Conservation (phyloP, 2,113 vertebrate genomes). For the Lucifuga dentata region DNA sequence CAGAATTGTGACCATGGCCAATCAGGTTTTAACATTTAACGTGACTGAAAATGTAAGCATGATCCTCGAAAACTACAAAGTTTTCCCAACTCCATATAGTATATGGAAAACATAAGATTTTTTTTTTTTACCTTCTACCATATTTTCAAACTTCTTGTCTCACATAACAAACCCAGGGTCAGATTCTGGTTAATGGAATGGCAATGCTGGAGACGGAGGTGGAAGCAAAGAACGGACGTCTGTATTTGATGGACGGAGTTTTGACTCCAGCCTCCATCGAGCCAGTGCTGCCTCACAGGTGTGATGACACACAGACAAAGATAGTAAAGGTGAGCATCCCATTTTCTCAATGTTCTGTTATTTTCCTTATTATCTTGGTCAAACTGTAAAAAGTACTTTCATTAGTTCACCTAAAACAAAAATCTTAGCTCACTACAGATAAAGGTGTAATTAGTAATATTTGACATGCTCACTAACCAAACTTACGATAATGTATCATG, state of each 20-base stretch:
- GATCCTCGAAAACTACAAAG: no score
- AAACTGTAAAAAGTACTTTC: no score
- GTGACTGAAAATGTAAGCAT: conserved; percentile 85
- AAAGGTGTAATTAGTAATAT: no score
- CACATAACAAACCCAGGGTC: conserved; percentile 81
- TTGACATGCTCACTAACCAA: no score
- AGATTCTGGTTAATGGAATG: conserved; percentile 84
- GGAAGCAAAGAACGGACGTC: conserved; percentile 87
- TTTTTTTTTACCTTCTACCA: no score
- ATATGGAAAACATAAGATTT: no score
- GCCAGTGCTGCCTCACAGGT: conserved; percentile 90
- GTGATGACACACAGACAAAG: conserved; percentile 81
- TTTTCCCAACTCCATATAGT: no score
- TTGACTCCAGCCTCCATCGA: conserved; percentile 89
- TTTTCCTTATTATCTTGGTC: no score
- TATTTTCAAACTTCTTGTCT: neutral
- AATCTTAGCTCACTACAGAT: no score
- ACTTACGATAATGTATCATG: no score
- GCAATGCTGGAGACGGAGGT: conserved; percentile 87
- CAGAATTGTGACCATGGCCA: conserved; percentile 85
- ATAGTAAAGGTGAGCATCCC: conserved; percentile 80
- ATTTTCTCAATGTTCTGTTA: no score
- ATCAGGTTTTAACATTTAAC: conserved; percentile 88
- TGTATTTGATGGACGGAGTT: conserved; percentile 87
- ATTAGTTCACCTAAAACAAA: no score